Base-by-base conservation (phyloP, 1,140 invertebrate genomes). In the Heliothis subflexa region DNA sequence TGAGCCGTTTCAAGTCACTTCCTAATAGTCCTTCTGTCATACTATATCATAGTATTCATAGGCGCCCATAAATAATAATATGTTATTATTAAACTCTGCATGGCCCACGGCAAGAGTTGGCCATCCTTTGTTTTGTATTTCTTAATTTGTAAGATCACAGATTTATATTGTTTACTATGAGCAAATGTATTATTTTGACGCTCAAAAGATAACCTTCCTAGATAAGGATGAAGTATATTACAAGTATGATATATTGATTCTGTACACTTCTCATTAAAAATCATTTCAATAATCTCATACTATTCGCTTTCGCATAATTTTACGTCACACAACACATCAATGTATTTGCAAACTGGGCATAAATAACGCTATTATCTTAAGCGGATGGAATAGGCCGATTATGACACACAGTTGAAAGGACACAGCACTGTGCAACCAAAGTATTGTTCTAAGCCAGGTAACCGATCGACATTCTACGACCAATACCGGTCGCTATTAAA, bases 381-480 rank as follows among this genome's bases (percentile, higher is more conserved):
- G 11, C 57, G 55, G 71, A 50, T 75, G 47, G 59, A 75, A 75
- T 75, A 18, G 59, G 59, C 59, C 47, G 33, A 55, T 77, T 68
- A 64, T 68, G 75, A 77, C 75, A 68, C 52, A 62, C 33, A 77
- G 50, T 77, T 57, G 75, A 64, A 77, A 77, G 75, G 75, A 77
- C 54, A 73, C 54, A 47, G 50, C 21, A 9, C 13, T 21, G 68
- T 47, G 77, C 68, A 78, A 78, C 68, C 33, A 16, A n/a, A 61
- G 64, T 52, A 72, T 71, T 54, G 68, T 72, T 78, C 21, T 57
- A 11, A 40, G 25, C 11, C 25, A 18, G 61, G 55, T 47, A 28
- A 45, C 66, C 62, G 74, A 71, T 86, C 83, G 79, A 86, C 83
- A 87, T 87, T 87, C 81, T 87, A 85, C 83, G 80, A 85, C 81